Percentiles rank a stretch among this genome's conserved stretches.
Conservation (phyloP, 2,113 vertebrate genomes). For the Panthera leo region DNA sequence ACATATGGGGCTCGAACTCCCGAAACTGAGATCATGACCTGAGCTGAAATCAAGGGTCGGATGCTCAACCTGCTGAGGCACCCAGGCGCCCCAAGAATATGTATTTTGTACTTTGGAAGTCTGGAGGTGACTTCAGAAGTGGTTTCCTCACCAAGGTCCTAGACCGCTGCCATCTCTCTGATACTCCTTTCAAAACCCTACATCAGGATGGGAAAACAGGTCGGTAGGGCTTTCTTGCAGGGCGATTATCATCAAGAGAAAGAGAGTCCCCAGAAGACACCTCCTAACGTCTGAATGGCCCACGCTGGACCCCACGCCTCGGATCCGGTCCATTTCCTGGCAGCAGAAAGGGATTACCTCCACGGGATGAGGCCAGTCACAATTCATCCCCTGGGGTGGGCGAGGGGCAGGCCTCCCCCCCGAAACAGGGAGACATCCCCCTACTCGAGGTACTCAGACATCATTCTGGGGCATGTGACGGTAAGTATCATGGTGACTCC, state of each 20-base stretch:
- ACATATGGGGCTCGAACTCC: too few relatives aligned
- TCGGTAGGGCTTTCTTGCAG: fast-evolving
- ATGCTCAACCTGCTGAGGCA: too few relatives aligned
- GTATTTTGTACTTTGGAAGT: background rate
- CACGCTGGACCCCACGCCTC: background rate
- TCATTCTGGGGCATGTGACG: background rate
- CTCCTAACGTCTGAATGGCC: background rate
- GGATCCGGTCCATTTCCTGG: background rate
- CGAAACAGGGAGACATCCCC: too few relatives aligned
- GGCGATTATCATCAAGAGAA: background rate
- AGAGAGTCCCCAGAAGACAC: background rate
- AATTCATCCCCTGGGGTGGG: background rate
- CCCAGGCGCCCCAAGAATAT: too few relatives aligned
- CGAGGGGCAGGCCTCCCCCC: fast-evolving
- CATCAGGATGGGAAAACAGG: too few relatives aligned
- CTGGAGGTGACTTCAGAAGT: background rate
- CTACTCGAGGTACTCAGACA: too few relatives aligned
- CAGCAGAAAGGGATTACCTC: background rate
- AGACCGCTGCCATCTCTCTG: background rate
- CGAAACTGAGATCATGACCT: too few relatives aligned
- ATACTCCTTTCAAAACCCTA: background rate
- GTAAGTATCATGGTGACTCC: background rate
- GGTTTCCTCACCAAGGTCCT: background rate
- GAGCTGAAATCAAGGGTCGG: too few relatives aligned
- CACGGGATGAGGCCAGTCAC: background rate